Percentiles rank a stretch among this genome's conserved stretches.
These are phyloP conservation scores for Tetramorium parvispinum DNA, from an alignment of 1,140 invertebrate genomes.

Conservation along the genomic window DNA sequence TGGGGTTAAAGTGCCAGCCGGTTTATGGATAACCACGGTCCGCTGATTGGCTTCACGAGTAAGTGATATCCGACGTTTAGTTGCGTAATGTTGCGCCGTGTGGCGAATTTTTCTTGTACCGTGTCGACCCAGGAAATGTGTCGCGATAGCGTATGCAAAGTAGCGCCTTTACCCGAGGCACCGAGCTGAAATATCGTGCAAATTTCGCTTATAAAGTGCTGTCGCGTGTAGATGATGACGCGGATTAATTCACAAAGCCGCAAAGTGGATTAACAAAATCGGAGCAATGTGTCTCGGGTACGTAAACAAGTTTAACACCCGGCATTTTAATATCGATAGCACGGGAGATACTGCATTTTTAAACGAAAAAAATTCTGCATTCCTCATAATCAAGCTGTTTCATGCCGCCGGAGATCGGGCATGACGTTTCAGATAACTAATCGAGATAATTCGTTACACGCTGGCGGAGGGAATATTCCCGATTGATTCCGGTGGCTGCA, in stretches of 20 bases:
- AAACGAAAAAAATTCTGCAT: background rate
- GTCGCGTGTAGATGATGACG: background rate
- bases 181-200: background rate
- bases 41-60: slow-evolving; percentile 53
- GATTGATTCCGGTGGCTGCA: slow-evolving; percentile 45
- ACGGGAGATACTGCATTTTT: background rate
- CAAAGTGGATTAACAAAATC: slow-evolving; percentile 1
- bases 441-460: slow-evolving; percentile 29
- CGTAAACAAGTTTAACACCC: background rate
- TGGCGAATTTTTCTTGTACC: slow-evolving; percentile 1
- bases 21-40: slow-evolving; percentile 64
- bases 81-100: slow-evolving; percentile 36
- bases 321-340: too few species aligned
- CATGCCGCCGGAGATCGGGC: background rate
- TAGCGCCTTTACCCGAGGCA: background rate
- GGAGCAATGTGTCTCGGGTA: background rate
- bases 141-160: slow-evolving; percentile 25
- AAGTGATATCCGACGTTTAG: slow-evolving; percentile 31
- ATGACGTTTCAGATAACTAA: slow-evolving; percentile 8
- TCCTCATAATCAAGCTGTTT: background rate
- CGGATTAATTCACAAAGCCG: background rate
- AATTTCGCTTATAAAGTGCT: background rate
- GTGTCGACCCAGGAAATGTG: slow-evolving; percentile 12
- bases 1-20: slow-evolving; percentile 69
- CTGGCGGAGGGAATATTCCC: slow-evolving; percentile 5